phyloP scores from a whole-genome alignment of 2,797 vertebrate genomes.

The Pteropus rufus region DNA sequence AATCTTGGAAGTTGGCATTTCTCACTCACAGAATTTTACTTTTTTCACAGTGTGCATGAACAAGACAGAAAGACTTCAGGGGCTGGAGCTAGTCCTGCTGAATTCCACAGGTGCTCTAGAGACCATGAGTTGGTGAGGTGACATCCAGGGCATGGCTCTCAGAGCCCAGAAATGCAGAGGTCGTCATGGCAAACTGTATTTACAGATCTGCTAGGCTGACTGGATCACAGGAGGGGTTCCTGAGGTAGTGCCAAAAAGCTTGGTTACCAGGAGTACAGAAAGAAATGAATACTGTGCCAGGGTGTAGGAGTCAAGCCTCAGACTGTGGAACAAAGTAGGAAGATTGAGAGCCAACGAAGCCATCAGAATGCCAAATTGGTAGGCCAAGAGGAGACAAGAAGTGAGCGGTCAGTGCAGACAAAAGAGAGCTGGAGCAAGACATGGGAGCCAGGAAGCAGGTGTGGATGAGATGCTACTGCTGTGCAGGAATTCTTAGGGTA shows the following conservation, averaged over 20 bases:
- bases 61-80: neutral
- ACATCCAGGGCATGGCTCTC: neutral
- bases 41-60: neutral
- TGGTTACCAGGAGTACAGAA: conserved; percentile 55
- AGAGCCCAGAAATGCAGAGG: neutral
- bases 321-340: conserved; percentile 35
- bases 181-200: neutral
- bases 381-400: neutral
- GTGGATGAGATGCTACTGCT: neutral
- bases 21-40: neutral
- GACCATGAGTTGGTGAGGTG: neutral
- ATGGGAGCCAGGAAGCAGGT: neutral
- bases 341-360: neutral
- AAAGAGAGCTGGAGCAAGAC: neutral
- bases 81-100: neutral
- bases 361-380: neutral
- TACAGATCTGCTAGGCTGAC: neutral
- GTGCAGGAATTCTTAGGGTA: neutral
- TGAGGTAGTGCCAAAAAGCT: conserved; percentile 41
- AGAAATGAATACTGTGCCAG: conserved; percentile 41
- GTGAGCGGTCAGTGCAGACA: neutral
- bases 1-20: neutral
- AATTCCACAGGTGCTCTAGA: conserved; percentile 20
- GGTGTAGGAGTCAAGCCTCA: conserved; percentile 41
- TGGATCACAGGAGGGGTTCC: conserved; percentile 24